These are phyloP conservation scores for Cranoglanis bouderius DNA, from an alignment of 2,113 vertebrate genomes.

Conservation along the genomic window DNA sequence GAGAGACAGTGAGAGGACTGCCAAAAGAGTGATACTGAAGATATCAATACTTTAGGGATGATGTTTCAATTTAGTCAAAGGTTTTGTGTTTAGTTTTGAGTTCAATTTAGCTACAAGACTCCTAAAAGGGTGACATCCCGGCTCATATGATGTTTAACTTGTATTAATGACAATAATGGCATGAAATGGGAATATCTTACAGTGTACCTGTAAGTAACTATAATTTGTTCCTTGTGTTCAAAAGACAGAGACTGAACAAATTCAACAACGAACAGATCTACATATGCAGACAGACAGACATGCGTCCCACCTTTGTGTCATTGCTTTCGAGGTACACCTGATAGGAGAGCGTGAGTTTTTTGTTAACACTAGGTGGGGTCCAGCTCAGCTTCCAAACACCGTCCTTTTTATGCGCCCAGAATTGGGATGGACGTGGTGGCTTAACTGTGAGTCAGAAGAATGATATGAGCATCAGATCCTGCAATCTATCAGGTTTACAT, in stretches of 20 bases:
- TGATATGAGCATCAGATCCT: neutral
- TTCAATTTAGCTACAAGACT: neutral
- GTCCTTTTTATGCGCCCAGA: constrained; percentile 41
- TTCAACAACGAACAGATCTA: neutral
- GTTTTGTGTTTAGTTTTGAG: neutral
- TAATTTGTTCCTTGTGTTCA: neutral
- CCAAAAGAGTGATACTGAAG: neutral
- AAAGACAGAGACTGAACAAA: neutral
- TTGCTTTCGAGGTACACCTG: constrained; percentile 48
- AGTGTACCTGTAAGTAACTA: neutral
- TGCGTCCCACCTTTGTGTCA: neutral
- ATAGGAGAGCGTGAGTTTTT: fast-evolving
- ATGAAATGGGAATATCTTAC: neutral
- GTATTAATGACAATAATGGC: neutral
- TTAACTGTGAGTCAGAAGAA: constrained; percentile 59
- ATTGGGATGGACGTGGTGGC: constrained; percentile 47
- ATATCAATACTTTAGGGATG: neutral
- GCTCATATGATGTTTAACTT: neutral
- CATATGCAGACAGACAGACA: neutral
- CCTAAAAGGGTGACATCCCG: neutral
- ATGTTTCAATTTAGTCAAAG: neutral
- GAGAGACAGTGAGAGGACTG: neutral
- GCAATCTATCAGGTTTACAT: neutral
- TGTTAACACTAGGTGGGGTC: neutral
- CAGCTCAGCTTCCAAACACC: constrained; percentile 61